Conservation (phyloP, 2,797 vertebrate genomes). For the Rachycentron canadum region DNA sequence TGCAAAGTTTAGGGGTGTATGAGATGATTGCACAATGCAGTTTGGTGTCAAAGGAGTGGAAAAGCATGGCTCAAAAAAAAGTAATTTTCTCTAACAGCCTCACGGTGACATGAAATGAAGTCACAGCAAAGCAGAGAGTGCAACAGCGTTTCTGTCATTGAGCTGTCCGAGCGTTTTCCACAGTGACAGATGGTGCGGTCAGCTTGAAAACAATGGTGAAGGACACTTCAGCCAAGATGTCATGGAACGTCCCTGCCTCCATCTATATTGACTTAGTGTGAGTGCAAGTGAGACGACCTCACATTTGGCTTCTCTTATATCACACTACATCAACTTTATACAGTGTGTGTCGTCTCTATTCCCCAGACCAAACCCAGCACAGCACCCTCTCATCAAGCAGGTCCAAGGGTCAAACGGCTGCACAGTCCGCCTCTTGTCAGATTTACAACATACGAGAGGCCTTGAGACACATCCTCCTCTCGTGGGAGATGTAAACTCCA, state of each 20-base stretch:
- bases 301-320: slow-evolving; percentile 56
- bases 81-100: neutral
- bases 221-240: slow-evolving; percentile 69
- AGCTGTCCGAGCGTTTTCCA: slow-evolving; percentile 44
- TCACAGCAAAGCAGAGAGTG: slow-evolving; percentile 30
- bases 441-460: slow-evolving; percentile 73
- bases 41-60: slow-evolving; percentile 19
- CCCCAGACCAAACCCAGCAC: slow-evolving; percentile 57
- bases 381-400: slow-evolving; percentile 64
- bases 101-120: slow-evolving; percentile 1
- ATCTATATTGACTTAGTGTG: slow-evolving; percentile 69
- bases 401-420: slow-evolving; percentile 72
- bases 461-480: slow-evolving; percentile 68
- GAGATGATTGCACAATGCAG: neutral
- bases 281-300: slow-evolving; percentile 64
- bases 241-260: slow-evolving; percentile 55
- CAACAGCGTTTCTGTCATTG: slow-evolving; percentile 57
- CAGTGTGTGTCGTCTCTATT: slow-evolving; percentile 60
- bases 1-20: slow-evolving; percentile 13
- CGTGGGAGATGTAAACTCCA: slow-evolving; percentile 43
- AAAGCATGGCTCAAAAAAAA: neutral
- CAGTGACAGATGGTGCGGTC: slow-evolving; percentile 77
- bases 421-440: slow-evolving; percentile 61
- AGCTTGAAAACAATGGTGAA: slow-evolving; percentile 77
- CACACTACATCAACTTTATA: slow-evolving; percentile 71